Evolutionary conservation across 2,888 invertebrate species (phyloP).

Genomic region (Nephrotoma guestfalica): DNA sequence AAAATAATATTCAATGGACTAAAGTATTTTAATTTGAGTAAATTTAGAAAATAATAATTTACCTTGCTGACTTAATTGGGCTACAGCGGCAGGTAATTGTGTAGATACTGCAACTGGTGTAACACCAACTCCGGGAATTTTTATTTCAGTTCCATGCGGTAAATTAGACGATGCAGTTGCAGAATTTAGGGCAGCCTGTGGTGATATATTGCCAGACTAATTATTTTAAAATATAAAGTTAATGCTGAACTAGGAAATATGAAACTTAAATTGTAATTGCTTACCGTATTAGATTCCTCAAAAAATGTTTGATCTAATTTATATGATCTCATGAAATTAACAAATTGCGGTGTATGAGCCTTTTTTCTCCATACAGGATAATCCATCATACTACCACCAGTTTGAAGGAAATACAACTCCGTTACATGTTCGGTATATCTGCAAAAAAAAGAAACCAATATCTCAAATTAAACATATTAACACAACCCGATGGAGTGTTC

Average conservation of each 20-base stretch:
- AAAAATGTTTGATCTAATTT: slow-evolving; percentile 17
- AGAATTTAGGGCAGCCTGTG: not conserved
- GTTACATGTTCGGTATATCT: slow-evolving; percentile 63
- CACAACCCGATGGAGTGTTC: too few species aligned
- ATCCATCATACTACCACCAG: slow-evolving; percentile 79
- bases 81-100: slow-evolving; percentile 43
- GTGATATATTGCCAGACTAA: slow-evolving; percentile 3
- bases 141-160: slow-evolving; percentile 39
- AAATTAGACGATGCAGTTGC: slow-evolving; percentile 16
- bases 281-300: slow-evolving; percentile 22
- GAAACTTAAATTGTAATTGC: not conserved
- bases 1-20: not conserved
- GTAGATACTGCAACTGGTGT: slow-evolving; percentile 46
- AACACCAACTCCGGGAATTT: slow-evolving; percentile 41
- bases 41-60: slow-evolving; percentile 12
- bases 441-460: slow-evolving; percentile 14
- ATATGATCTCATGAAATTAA: slow-evolving; percentile 60
- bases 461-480: not conserved
- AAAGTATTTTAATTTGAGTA: not conserved
- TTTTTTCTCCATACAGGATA: slow-evolving; percentile 71
- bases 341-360: slow-evolving; percentile 57
- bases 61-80: slow-evolving; percentile 46
- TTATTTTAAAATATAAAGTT: not conserved
- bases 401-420: slow-evolving; percentile 77
- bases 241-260: not conserved